Evolutionary conservation across 2,888 invertebrate species (phyloP).

Genomic region (Dryomyza anilis): DNA sequence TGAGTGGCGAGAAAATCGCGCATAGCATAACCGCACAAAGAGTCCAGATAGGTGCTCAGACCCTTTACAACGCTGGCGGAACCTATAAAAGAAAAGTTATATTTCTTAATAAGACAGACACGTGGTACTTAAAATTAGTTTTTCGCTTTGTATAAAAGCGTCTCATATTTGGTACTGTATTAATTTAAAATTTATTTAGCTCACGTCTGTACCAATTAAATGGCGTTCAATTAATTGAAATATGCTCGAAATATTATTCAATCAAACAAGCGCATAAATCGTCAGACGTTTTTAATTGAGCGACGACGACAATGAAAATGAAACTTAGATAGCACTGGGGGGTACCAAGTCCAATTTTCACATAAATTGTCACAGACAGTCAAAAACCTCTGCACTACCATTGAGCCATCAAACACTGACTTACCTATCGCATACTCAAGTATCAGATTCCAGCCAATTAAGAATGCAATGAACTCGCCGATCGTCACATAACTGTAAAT

Average conservation of each 20-base stretch:
- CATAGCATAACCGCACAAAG: slow-evolving; percentile 70
- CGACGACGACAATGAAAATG: background rate
- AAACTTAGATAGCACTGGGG: background rate
- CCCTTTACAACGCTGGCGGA: slow-evolving; percentile 85
- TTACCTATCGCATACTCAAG: slow-evolving; percentile 85
- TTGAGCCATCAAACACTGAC: slow-evolving; percentile 21
- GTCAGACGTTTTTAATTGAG: background rate
- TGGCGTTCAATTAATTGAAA: background rate
- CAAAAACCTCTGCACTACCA: background rate
- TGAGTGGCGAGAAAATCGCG: slow-evolving; percentile 67
- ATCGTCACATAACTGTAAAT: slow-evolving; percentile 93
- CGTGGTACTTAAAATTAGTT: too few relatives aligned
- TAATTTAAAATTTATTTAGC: too few relatives aligned
- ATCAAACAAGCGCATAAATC: background rate
- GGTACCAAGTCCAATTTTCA: background rate
- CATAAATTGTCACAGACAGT: background rate
- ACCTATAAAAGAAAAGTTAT: slow-evolving; percentile 61
- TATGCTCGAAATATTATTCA: background rate
- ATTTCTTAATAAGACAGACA: too few relatives aligned
- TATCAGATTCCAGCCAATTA: slow-evolving; percentile 93
- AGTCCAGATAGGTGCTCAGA: slow-evolving; percentile 78
- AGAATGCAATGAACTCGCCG: slow-evolving; percentile 88
- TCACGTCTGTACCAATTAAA: background rate
- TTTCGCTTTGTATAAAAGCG: too few relatives aligned
- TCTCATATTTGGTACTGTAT: too few relatives aligned